phyloP scores from a whole-genome alignment of 2,113 vertebrate genomes.

The Heterotis niloticus region DNA sequence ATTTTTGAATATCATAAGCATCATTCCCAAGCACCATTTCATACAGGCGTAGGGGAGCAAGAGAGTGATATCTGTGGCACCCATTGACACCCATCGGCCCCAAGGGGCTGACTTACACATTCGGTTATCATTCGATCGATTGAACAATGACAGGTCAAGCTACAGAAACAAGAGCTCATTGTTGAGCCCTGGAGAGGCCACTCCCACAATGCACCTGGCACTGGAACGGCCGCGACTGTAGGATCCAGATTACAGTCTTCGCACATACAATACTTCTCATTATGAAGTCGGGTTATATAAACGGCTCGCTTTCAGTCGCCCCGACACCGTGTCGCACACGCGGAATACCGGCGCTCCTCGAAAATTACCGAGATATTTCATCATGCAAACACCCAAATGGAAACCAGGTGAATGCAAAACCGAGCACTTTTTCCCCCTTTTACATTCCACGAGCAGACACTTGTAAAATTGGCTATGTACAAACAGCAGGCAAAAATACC shows the following conservation, averaged over 20 bases:
- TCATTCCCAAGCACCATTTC: too few relatives aligned
- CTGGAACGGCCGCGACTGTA: background rate
- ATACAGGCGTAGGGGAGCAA: too few relatives aligned
- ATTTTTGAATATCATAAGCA: too few relatives aligned
- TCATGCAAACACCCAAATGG: background rate
- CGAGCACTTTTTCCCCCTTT: background rate
- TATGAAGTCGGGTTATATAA: background rate
- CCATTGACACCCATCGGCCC: background rate
- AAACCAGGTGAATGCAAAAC: constrained; percentile 8
- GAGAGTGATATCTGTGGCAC: too few relatives aligned
- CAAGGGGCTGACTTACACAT: background rate
- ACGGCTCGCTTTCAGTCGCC: background rate
- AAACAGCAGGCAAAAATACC: too few relatives aligned
- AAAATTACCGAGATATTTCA: constrained; percentile 20
- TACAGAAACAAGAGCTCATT: background rate
- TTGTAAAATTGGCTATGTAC: background rate
- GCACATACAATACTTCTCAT: constrained; percentile 1
- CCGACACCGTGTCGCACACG: background rate
- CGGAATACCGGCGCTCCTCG: background rate
- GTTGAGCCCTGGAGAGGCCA: background rate
- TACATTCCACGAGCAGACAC: too few relatives aligned
- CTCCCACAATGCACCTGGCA: background rate
- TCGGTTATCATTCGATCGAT: background rate
- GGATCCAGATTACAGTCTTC: background rate
- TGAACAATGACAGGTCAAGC: background rate